Percentiles rank a stretch among this genome's conserved stretches.
Conservation (phyloP, 2,113 vertebrate species). For the Neogale vison region DNA sequence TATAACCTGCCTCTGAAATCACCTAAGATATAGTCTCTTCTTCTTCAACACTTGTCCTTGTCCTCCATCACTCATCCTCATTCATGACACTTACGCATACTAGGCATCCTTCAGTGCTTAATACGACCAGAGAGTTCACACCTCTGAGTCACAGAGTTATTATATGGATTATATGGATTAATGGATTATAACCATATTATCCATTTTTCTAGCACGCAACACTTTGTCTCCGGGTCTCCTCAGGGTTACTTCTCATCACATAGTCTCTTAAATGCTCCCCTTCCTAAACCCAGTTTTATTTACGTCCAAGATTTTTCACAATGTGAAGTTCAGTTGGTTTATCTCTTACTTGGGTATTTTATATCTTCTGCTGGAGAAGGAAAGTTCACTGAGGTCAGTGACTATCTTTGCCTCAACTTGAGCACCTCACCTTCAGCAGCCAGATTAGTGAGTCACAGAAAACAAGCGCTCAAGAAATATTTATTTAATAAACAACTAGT, state of each 20-base stretch:
- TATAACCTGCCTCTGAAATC: not conserved
- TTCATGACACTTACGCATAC: not conserved
- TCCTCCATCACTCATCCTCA: not conserved
- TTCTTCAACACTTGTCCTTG: not conserved
- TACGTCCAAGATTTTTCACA: not conserved
- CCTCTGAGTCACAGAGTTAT: too few species aligned
- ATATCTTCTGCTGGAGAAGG: not conserved
- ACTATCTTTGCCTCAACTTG: not conserved
- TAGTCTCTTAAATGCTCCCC: not conserved
- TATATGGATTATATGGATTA: too few species aligned
- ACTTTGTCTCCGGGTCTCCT: not conserved
- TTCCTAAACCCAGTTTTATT: not conserved
- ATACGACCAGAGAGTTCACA: not conserved
- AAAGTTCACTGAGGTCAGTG: not conserved
- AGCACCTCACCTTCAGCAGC: not conserved
- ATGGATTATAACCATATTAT: too few species aligned
- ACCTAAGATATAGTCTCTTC: fast-evolving
- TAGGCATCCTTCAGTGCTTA: not conserved
- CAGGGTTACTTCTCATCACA: not conserved
- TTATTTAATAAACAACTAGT: not conserved
- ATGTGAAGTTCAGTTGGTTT: not conserved
- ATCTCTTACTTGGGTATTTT: not conserved
- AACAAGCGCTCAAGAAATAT: not conserved
- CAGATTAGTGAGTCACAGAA: not conserved
- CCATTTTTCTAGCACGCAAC: too few species aligned